A percentile compares a stretch with the other conserved stretches of the same genome.
Evolutionary conservation across 2,797 vertebrate genomes (phyloP).

Genomic region (Pristis pectinata): DNA sequence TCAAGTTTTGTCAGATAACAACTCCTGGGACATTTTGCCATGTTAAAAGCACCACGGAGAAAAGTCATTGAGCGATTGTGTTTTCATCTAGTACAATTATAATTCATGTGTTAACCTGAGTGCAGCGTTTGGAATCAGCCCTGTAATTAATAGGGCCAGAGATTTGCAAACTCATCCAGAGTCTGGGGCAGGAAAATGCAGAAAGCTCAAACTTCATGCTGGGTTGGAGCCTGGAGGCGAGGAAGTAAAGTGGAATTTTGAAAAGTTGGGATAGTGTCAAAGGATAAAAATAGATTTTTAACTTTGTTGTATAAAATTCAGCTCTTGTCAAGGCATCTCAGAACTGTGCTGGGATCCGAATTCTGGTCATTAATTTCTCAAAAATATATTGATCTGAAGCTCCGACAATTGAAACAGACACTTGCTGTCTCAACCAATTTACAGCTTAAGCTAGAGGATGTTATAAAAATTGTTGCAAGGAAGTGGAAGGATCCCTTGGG

Average conservation of each 20-base stretch:
- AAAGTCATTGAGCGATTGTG: neutral
- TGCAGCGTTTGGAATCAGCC: neutral
- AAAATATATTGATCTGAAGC: neutral
- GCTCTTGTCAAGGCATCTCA: neutral
- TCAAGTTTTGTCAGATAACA: neutral
- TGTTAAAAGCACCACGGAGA: neutral
- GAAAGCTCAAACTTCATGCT: neutral
- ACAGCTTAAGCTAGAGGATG: neutral
- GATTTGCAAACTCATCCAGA: neutral
- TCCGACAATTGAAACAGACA: neutral
- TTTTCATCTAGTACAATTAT: neutral
- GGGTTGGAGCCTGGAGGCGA: neutral
- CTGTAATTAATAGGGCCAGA: neutral
- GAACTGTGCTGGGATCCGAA: conserved; percentile 10
- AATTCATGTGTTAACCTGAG: neutral
- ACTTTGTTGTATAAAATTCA: conserved; percentile 17
- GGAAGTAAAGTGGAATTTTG: neutral
- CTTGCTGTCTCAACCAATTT: conserved; percentile 1
- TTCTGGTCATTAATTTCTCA: conserved; percentile 23
- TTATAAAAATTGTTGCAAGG: neutral
- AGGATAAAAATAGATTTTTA: conserved; percentile 1
- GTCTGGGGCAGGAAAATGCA: neutral
- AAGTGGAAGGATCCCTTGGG: neutral
- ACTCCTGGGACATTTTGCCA: neutral
- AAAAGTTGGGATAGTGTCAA: neutral